phyloP scores from a whole-genome alignment of 2,113 vertebrate species.

The Sapayoa aenigma region DNA sequence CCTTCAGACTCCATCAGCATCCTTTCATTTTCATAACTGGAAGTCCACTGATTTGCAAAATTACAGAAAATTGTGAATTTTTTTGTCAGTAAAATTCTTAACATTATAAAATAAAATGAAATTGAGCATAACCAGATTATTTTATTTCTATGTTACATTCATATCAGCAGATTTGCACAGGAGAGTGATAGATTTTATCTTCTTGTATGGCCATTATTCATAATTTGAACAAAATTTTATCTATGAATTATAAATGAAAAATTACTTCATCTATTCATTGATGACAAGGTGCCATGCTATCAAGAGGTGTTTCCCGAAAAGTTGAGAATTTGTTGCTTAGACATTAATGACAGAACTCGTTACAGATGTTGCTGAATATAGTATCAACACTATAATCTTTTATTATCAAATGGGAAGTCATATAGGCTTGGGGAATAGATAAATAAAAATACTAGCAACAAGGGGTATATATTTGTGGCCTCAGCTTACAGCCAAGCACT shows the following conservation, averaged over 20 bases:
- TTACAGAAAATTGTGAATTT: neutral
- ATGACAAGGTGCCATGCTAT: neutral
- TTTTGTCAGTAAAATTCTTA: neutral
- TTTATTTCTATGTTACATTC: neutral
- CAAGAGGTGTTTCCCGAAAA: neutral
- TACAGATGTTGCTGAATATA: neutral
- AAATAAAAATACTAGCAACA: neutral
- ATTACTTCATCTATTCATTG: neutral
- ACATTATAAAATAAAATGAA: neutral
- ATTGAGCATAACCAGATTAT: neutral
- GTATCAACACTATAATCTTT: neutral
- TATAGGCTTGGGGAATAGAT: neutral
- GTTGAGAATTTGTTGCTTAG: neutral
- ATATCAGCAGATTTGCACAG: neutral
- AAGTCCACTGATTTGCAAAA: neutral
- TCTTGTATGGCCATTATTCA: neutral
- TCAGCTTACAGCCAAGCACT: neutral
- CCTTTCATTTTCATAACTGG: neutral
- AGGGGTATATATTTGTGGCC: neutral
- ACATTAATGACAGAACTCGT: neutral
- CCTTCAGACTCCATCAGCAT: neutral
- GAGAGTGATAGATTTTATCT: neutral
- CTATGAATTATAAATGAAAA: neutral
- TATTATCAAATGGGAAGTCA: neutral
- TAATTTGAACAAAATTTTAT: neutral